A percentile compares a stretch with the other conserved stretches of the same genome.
Evolutionary conservation across 2,888 invertebrate species (phyloP).

Genomic region (Drosophila picticornis): DNA sequence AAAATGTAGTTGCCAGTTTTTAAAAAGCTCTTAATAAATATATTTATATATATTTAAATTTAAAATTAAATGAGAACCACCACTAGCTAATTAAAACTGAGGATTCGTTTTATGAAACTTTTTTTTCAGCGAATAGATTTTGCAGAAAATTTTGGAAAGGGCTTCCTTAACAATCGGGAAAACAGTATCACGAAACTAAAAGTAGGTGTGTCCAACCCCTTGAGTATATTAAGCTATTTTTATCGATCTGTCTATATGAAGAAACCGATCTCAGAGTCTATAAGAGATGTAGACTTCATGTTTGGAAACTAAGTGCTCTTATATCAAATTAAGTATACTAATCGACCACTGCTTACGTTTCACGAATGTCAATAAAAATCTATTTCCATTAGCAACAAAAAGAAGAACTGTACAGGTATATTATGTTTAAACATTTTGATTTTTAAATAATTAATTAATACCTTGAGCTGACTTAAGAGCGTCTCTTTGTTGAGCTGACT

Average conservation of each 20-base stretch:
- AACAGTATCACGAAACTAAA: background rate
- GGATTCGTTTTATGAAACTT: background rate
- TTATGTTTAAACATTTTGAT: background rate
- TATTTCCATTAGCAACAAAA: background rate
- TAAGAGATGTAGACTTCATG: background rate
- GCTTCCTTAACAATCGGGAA: background rate
- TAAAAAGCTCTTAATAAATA: background rate
- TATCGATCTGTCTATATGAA: background rate
- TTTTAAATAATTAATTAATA: background rate
- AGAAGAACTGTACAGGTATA: background rate
- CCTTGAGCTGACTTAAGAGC: background rate
- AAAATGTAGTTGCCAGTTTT: background rate
- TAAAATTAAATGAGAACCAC: background rate
- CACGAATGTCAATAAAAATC: too few species aligned
- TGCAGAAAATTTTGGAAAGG: background rate
- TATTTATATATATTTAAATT: background rate
- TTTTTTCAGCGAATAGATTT: background rate
- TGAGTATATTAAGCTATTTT: background rate
- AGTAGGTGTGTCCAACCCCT: too few species aligned
- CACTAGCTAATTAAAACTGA: background rate
- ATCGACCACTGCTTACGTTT: too few species aligned
- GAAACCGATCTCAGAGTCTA: background rate
- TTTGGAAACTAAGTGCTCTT: too few species aligned
- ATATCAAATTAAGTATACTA: too few species aligned
- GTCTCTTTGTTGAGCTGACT: background rate